A percentile compares a stretch with the other conserved stretches of the same genome.
These are phyloP conservation scores for Neopelma chrysocephalum DNA, from an alignment of 2,797 vertebrate species.

Conservation along the genomic window DNA sequence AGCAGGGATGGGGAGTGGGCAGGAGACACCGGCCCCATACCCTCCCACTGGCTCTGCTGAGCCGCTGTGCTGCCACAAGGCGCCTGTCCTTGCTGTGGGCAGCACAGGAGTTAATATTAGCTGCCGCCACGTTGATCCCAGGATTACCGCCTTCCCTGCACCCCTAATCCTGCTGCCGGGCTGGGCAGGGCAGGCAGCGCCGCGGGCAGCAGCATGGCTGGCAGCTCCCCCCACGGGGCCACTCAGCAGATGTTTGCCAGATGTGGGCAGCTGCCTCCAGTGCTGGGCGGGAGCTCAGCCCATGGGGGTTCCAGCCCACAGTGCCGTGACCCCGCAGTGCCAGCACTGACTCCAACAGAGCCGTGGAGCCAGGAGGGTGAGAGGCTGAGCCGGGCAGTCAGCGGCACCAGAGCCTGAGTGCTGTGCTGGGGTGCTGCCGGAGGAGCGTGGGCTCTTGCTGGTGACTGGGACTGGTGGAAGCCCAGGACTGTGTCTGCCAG, in stretches of 20 bases:
- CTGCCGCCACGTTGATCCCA: constrained; percentile 51
- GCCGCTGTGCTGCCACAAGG: background rate
- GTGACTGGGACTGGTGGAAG: too few species aligned
- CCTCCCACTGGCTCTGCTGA: background rate
- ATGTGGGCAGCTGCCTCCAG: constrained; percentile 8
- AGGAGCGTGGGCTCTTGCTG: rapidly evolving
- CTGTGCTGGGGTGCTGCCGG: rapidly evolving
- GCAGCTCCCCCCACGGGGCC: background rate
- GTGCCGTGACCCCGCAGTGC: rapidly evolving
- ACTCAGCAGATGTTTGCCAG: constrained; percentile 46
- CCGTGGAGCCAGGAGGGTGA: background rate
- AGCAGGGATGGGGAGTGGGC: background rate
- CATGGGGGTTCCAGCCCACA: background rate
- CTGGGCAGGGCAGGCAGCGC: background rate
- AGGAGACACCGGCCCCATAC: background rate
- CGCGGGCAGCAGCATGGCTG: background rate
- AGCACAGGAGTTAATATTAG: constrained; percentile 65
- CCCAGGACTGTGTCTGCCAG: background rate
- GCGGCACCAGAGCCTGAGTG: rapidly evolving
- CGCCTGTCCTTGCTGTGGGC: constrained; percentile 56
- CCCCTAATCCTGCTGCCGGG: constrained; percentile 58
- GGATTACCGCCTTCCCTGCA: constrained; percentile 60
- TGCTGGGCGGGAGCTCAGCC: background rate
- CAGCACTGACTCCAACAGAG: rapidly evolving
- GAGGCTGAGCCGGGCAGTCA: background rate